phyloP scores from a whole-genome alignment of 2,113 vertebrate genomes.

The Gobiocypris rarus region DNA sequence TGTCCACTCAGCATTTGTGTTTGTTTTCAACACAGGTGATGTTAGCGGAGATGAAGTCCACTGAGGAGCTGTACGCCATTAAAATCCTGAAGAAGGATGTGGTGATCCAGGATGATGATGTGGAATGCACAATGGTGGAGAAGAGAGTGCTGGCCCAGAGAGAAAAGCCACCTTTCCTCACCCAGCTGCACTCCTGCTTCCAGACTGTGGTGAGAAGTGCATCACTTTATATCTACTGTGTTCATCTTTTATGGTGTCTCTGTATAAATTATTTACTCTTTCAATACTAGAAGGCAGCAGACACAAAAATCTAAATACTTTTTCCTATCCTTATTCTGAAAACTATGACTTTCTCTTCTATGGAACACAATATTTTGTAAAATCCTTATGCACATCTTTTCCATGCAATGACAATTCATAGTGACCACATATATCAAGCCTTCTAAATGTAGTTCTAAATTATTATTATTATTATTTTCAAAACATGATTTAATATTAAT shows the following conservation, averaged over 20 bases:
- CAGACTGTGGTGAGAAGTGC: conserved; percentile 88
- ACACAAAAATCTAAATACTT: too few relatives aligned
- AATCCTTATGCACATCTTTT: too few relatives aligned
- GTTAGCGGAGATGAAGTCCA: conserved; percentile 93
- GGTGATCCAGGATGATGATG: conserved; percentile 98
- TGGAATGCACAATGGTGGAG: conserved; percentile 98
- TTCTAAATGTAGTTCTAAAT: too few relatives aligned
- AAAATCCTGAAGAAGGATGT: conserved; percentile 99
- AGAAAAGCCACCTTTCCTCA: conserved; percentile 94
- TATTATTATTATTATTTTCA: too few relatives aligned
- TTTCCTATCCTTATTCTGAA: too few relatives aligned
- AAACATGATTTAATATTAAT: too few relatives aligned
- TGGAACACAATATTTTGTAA: too few relatives aligned
- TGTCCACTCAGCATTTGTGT: neutral
- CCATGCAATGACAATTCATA: too few relatives aligned
- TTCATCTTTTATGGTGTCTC: neutral
- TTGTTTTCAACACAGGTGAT: conserved; percentile 82
- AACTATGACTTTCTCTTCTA: too few relatives aligned
- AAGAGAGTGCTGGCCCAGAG: conserved; percentile 92
- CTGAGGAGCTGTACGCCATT: conserved; percentile 92
- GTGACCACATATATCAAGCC: too few relatives aligned
- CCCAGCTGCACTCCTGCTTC: conserved; percentile 96
- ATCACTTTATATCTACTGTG: neutral
- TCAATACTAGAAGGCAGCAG: too few relatives aligned
- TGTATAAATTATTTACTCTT: too few relatives aligned